These are phyloP conservation scores for Drosophila pachea DNA, from an alignment of 1,140 invertebrate species.

Conservation along the genomic window DNA sequence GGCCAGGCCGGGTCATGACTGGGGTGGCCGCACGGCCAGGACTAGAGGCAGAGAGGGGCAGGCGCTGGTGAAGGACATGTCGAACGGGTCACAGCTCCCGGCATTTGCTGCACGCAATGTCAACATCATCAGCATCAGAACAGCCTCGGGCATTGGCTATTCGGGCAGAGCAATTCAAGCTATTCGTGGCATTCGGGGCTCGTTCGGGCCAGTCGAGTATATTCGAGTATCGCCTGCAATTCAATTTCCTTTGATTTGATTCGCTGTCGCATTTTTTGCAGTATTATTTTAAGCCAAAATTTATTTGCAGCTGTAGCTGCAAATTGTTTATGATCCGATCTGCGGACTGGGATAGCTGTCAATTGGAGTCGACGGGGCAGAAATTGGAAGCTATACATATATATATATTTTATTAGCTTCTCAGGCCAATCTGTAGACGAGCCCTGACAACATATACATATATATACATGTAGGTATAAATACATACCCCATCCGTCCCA, in stretches of 20 bases:
- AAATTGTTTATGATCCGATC: not conserved
- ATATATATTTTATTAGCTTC: too few species aligned
- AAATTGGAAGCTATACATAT: not conserved
- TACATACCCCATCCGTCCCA: too few species aligned
- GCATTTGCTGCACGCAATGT: constrained; percentile 72
- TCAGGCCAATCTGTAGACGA: too few species aligned
- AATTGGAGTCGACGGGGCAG: not conserved
- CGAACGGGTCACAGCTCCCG: constrained; percentile 26
- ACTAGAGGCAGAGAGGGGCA: not conserved
- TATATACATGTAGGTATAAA: too few species aligned
- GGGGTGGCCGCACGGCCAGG: not conserved
- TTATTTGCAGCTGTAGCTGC: not conserved
- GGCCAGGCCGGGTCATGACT: too few species aligned
- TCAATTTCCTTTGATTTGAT: constrained; percentile 66
- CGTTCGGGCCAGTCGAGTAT: too few species aligned
- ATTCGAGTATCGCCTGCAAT: constrained; percentile 53
- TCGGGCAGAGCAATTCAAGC: too few species aligned
- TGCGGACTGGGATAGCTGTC: not conserved
- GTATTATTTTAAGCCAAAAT: constrained; percentile 47
- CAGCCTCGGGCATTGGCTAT: not conserved
- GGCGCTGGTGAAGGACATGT: constrained; percentile 22
- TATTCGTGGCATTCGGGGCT: too few species aligned
- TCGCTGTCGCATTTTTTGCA: constrained; percentile 37
- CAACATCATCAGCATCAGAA: constrained; percentile 53
- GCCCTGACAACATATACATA: too few species aligned